Percentiles rank a stretch among this genome's conserved stretches.
These are phyloP conservation scores for Maniola hyperantus DNA, from an alignment of 2,888 invertebrate species.

Conservation along the genomic window DNA sequence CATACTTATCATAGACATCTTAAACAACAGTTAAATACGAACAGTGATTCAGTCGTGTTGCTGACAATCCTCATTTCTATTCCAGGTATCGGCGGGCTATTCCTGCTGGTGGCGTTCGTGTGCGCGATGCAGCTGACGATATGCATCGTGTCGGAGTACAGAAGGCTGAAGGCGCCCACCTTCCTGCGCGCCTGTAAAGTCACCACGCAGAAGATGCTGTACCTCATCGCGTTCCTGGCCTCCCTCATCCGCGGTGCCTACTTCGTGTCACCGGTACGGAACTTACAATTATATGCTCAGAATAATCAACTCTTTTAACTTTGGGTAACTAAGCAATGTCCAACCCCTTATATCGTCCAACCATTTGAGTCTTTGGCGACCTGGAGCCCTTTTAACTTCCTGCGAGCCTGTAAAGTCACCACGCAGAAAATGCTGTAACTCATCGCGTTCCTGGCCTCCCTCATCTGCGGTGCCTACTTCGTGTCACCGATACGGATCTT, in stretches of 20 bases:
- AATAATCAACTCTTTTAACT: too few relatives aligned
- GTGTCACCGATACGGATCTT: slow-evolving; percentile 88
- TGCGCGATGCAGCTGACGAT: slow-evolving; percentile 93
- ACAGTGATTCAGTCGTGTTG: too few relatives aligned
- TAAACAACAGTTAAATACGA: too few relatives aligned
- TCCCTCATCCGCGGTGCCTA: slow-evolving; percentile 93
- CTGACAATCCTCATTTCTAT: slow-evolving; percentile 31
- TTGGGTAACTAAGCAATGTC: too few relatives aligned
- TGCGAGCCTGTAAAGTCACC: slow-evolving; percentile 92
- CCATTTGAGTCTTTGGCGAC: too few relatives aligned
- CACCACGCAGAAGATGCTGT: slow-evolving; percentile 94
- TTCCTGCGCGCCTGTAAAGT: slow-evolving; percentile 91
- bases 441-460: slow-evolving; percentile 92
- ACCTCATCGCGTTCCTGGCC: slow-evolving; percentile 93
- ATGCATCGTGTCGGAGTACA: slow-evolving; percentile 91
- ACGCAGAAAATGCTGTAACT: slow-evolving; percentile 95
- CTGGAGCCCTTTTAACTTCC: too few relatives aligned
- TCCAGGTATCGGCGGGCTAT: slow-evolving; percentile 87
- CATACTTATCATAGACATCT: too few relatives aligned
- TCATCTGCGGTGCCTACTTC: slow-evolving; percentile 94
- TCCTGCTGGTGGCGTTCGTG: slow-evolving; percentile 91
- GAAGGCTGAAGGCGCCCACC: slow-evolving; percentile 91
- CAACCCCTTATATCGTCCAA: too few relatives aligned
- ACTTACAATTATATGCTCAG: background rate
- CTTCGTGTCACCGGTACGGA: slow-evolving; percentile 91